These are phyloP conservation scores for Odontesthes bonariensis DNA, from an alignment of 2,113 vertebrate genomes.

Conservation along the genomic window DNA sequence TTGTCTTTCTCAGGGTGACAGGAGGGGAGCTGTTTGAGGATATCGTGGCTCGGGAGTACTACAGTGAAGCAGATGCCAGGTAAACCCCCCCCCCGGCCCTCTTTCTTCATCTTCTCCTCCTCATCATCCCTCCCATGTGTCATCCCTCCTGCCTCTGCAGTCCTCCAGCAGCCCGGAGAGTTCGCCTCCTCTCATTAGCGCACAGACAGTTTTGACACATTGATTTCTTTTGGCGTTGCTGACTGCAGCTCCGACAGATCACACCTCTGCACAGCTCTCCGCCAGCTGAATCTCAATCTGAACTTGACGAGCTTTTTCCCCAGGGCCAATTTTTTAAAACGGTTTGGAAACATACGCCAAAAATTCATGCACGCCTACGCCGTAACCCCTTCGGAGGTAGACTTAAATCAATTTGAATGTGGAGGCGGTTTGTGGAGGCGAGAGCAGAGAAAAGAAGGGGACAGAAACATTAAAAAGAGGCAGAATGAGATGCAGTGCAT, in stretches of 20 bases:
- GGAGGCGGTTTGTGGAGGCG: constrained; percentile 63
- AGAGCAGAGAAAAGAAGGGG: constrained; percentile 26
- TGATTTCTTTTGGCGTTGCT: constrained; percentile 3
- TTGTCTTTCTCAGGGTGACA: constrained; percentile 77
- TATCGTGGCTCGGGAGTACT: constrained; percentile 85
- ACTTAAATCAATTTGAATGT: constrained; percentile 70
- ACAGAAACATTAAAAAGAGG: constrained; percentile 24
- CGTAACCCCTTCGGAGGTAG: constrained; percentile 53
- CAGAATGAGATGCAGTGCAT: constrained; percentile 20
- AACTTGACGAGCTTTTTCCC: constrained; percentile 29
- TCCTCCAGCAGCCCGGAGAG: constrained; percentile 30
- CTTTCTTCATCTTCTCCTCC: not conserved
- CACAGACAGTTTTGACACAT: constrained; percentile 20
- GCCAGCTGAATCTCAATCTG: constrained; percentile 30
- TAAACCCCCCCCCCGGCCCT: constrained; percentile 46
- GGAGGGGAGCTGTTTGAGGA: constrained; percentile 86
- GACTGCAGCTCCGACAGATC: constrained; percentile 23
- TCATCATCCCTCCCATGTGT: constrained; percentile 38
- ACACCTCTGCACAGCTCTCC: constrained; percentile 19
- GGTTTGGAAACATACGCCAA: constrained; percentile 45
- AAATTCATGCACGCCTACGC: constrained; percentile 42
- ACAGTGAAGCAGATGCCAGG: constrained; percentile 86
- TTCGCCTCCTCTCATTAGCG: constrained; percentile 41
- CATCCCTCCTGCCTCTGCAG: constrained; percentile 52
- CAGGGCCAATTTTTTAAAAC: constrained; percentile 33